Evolutionary conservation across 2,888 invertebrate species (phyloP).

Genomic region (Hirtodrosophila cameraria): DNA sequence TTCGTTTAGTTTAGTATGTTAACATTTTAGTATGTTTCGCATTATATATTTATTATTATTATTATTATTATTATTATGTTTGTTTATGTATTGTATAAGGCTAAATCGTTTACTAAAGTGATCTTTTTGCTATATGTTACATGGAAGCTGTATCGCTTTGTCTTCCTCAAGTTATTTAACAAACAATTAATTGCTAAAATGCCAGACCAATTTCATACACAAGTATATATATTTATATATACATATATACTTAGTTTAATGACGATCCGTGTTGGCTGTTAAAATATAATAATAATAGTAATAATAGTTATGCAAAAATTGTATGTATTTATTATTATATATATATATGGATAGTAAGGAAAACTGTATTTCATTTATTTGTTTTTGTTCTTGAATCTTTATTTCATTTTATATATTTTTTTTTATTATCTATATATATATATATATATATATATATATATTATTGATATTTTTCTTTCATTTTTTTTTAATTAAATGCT

Average conservation of each 20-base stretch:
- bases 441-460: constrained; percentile 40
- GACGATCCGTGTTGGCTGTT: constrained; percentile 17
- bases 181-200: constrained; percentile 55
- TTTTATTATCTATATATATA: constrained; percentile 15
- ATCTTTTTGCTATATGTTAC: constrained; percentile 39
- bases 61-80: constrained; percentile 1
- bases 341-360: constrained; percentile 35
- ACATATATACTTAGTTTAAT: constrained; percentile 4
- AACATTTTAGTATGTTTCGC: constrained; percentile 26
- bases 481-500: constrained; percentile 61
- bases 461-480: constrained; percentile 51
- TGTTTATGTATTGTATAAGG: constrained; percentile 38
- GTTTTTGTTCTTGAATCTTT: constrained; percentile 41
- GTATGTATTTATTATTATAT: not conserved
- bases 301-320: constrained; percentile 17
- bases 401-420: constrained; percentile 31
- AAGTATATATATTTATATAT: too few relatives aligned
- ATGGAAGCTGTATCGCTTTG: constrained; percentile 13
- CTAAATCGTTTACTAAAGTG: constrained; percentile 46
- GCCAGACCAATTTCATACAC: constrained; percentile 26
- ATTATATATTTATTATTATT: constrained; percentile 9
- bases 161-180: constrained; percentile 31
- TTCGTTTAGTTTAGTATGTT: constrained; percentile 28
- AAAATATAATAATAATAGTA: constrained; percentile 21
- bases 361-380: constrained; percentile 50